These are phyloP conservation scores for Micropoecilia bifurca DNA, from an alignment of 2,797 vertebrate genomes.

Conservation along the genomic window DNA sequence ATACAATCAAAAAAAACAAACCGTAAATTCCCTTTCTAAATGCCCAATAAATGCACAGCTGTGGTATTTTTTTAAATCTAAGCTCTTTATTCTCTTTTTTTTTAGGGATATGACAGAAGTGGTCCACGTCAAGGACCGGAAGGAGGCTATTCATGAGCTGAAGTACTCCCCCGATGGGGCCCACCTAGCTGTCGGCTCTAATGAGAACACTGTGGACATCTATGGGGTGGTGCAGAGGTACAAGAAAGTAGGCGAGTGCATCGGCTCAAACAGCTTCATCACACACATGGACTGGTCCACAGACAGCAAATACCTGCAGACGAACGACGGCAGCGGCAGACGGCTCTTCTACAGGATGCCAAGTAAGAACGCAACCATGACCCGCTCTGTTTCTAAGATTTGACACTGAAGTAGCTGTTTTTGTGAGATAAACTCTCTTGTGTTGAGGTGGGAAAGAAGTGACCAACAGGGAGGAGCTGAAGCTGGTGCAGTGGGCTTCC, in stretches of 20 bases:
- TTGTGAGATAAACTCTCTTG: slow-evolving; percentile 57
- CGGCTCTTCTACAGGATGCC: slow-evolving; percentile 97
- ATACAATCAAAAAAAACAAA: slow-evolving; percentile 14
- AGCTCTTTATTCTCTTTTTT: slow-evolving; percentile 25
- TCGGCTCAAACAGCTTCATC: slow-evolving; percentile 93
- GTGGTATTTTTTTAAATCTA: slow-evolving; percentile 15
- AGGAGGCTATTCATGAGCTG: slow-evolving; percentile 97
- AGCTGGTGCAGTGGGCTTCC: slow-evolving; percentile 93
- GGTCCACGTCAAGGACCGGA: slow-evolving; percentile 98
- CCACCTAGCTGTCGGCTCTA: slow-evolving; percentile 95
- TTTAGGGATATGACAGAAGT: slow-evolving; percentile 99
- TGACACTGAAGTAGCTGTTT: slow-evolving; percentile 6
- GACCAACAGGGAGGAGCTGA: slow-evolving; percentile 93
- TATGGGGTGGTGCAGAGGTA: slow-evolving; percentile 96
- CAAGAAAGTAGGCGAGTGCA: slow-evolving; percentile 97
- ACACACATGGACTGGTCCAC: slow-evolving; percentile 99
- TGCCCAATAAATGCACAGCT: slow-evolving; percentile 15
- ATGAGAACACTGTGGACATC: slow-evolving; percentile 94
- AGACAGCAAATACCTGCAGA: slow-evolving; percentile 95
- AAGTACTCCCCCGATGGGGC: slow-evolving; percentile 97
- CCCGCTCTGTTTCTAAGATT: neutral
- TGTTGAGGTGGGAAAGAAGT: slow-evolving; percentile 94
- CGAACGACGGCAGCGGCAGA: slow-evolving; percentile 93
- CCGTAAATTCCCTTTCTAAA: slow-evolving; percentile 21
- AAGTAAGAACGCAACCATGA: slow-evolving; percentile 78